Evolutionary conservation across 2,888 invertebrate species (phyloP).

Genomic region (Phasia obesa): DNA sequence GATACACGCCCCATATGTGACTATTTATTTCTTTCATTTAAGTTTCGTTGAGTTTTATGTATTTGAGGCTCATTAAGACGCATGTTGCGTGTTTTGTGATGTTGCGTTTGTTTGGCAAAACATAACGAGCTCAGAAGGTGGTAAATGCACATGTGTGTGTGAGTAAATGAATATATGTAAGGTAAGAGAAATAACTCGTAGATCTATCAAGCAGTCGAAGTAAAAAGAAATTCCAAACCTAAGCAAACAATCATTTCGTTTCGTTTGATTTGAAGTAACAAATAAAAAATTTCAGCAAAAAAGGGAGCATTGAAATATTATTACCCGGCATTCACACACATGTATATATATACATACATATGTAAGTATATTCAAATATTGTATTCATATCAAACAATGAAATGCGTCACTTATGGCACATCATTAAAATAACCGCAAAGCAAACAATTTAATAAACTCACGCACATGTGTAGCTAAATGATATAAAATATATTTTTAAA

Average conservation of each 20-base stretch:
- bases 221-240: slow-evolving; percentile 9
- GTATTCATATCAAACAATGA: slow-evolving; percentile 58
- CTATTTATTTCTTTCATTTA: not conserved
- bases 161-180: not conserved
- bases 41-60: not conserved
- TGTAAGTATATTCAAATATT: slow-evolving; percentile 25
- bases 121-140: slow-evolving; percentile 61
- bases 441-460: slow-evolving; percentile 68
- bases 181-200: slow-evolving; percentile 4
- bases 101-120: slow-evolving; percentile 45
- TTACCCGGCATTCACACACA: slow-evolving; percentile 25
- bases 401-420: slow-evolving; percentile 73
- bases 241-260: slow-evolving; percentile 22
- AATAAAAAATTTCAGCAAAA: slow-evolving; percentile 17
- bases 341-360: not conserved
- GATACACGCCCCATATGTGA: slow-evolving; percentile 55
- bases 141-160: slow-evolving; percentile 39
- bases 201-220: not conserved
- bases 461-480: slow-evolving; percentile 63
- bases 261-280: slow-evolving; percentile 3
- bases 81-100: slow-evolving; percentile 63
- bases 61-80: slow-evolving; percentile 66
- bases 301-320: slow-evolving; percentile 29
- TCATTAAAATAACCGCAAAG: slow-evolving; percentile 72
- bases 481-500: slow-evolving; percentile 2